These are phyloP conservation scores for Odontothrips loti DNA, from an alignment of 2,888 invertebrate species.

Conservation along the genomic window DNA sequence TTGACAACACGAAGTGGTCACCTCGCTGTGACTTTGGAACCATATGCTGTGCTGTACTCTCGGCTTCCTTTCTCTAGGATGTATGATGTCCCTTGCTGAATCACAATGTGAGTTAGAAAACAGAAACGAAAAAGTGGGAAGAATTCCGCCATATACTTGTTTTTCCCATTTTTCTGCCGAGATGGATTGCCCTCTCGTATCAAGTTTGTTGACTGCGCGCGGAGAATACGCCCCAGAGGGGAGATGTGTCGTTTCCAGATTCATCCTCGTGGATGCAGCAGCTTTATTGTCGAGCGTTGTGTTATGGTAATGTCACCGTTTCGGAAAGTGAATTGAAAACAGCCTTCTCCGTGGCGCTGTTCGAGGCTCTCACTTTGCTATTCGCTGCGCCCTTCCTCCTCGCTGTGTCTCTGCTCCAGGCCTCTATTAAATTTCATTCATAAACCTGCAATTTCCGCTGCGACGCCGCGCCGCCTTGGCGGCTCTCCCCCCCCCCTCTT, in stretches of 20 bases:
- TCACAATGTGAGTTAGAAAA: too few relatives aligned
- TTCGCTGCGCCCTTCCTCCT: not conserved
- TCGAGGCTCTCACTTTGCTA: not conserved
- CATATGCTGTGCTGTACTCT: too few relatives aligned
- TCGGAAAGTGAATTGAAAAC: slow-evolving; percentile 18
- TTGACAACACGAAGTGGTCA: too few relatives aligned
- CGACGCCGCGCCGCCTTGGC: slow-evolving; percentile 6
- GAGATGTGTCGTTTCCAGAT: slow-evolving; percentile 15
- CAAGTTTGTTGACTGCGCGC: not conserved
- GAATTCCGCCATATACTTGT: not conserved
- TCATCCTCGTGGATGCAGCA: slow-evolving; percentile 6
- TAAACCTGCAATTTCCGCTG: slow-evolving; percentile 23
- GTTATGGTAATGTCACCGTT: slow-evolving; percentile 19
- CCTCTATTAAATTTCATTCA: slow-evolving; percentile 25
- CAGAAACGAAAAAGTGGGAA: too few relatives aligned
- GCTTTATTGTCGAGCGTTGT: slow-evolving; percentile 14
- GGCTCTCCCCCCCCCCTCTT: not conserved
- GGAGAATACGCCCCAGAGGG: not conserved
- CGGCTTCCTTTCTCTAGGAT: too few relatives aligned
- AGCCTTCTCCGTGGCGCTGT: not conserved
- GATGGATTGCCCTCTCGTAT: not conserved
- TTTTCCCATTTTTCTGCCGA: not conserved
- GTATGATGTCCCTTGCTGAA: too few relatives aligned
- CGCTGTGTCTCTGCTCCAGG: not conserved
- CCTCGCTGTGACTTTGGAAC: too few relatives aligned